Conservation (phyloP, 2,113 vertebrate species). For the Heloderma charlesbogerti region DNA sequence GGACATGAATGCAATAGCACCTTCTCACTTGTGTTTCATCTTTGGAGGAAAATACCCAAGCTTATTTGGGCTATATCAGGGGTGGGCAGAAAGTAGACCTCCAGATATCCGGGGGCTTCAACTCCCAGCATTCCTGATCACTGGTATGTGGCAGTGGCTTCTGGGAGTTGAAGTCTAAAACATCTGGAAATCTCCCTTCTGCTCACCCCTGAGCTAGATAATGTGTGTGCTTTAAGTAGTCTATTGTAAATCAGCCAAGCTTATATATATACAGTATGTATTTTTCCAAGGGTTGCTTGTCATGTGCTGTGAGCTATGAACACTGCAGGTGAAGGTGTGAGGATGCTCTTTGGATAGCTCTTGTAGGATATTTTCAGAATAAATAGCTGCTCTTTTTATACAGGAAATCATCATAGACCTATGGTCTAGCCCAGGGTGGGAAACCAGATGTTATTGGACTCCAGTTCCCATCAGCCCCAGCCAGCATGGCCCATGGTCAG, state of each 20-base stretch:
- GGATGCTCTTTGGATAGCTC: not conserved
- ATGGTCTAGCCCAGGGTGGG: not conserved
- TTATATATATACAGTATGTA: too few species aligned
- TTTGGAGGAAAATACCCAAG: not conserved
- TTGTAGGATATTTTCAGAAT: not conserved
- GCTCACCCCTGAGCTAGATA: too few species aligned
- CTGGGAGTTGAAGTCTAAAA: too few species aligned
- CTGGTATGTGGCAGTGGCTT: too few species aligned
- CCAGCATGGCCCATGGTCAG: not conserved
- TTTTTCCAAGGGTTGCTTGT: too few species aligned
- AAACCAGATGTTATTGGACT: not conserved
- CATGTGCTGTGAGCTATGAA: not conserved
- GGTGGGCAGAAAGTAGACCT: too few species aligned
- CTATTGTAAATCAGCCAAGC: not conserved
- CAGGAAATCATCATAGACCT: not conserved
- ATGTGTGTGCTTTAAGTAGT: not conserved
- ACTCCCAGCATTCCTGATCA: too few species aligned
- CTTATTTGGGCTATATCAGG: not conserved
- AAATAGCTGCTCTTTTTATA: not conserved
- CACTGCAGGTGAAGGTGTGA: not conserved
- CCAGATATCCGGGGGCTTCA: too few species aligned
- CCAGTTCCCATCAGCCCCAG: not conserved
- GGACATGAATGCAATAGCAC: too few species aligned
- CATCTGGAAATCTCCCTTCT: too few species aligned
- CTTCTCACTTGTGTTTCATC: too few species aligned